A percentile compares a stretch with the other conserved stretches of the same genome.
Conservation (phyloP, 1,140 invertebrate genomes). For the Drosophila triauraria region DNA sequence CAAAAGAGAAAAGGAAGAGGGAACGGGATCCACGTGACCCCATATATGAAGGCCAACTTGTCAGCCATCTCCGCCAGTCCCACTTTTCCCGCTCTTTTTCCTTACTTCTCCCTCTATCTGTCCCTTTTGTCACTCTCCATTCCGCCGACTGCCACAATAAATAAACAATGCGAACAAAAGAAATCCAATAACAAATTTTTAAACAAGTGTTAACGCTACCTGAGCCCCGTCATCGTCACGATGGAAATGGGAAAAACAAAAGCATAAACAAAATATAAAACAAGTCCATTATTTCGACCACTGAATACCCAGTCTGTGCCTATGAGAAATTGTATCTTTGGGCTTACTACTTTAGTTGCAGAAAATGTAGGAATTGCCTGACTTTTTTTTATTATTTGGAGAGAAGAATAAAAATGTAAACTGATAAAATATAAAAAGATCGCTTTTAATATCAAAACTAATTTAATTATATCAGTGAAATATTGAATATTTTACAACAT, state of each 20-base stretch:
- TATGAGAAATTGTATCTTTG: no score
- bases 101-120: conserved; percentile 5
- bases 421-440: no score
- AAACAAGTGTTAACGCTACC: conserved; percentile 82
- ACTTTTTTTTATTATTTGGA: no score
- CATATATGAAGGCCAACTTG: conserved; percentile 27
- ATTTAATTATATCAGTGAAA: no score
- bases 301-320: no score
- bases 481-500: no score
- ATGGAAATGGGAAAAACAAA: conserved; percentile 40
- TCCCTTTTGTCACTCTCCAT: conserved; percentile 27
- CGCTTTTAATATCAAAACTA: no score
- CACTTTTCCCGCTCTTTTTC: neutral
- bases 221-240: conserved; percentile 53
- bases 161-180: conserved; percentile 71
- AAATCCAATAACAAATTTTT: conserved; percentile 80
- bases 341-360: no score
- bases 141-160: conserved; percentile 48
- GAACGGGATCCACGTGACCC: conserved; percentile 28
- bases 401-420: no score
- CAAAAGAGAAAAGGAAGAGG: neutral
- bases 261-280: conserved; percentile 12
- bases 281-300: neutral
- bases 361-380: no score
- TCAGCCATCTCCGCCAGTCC: conserved; percentile 21